Conservation (phyloP, 2,113 vertebrate species). For the Chloropsis hardwickii region DNA sequence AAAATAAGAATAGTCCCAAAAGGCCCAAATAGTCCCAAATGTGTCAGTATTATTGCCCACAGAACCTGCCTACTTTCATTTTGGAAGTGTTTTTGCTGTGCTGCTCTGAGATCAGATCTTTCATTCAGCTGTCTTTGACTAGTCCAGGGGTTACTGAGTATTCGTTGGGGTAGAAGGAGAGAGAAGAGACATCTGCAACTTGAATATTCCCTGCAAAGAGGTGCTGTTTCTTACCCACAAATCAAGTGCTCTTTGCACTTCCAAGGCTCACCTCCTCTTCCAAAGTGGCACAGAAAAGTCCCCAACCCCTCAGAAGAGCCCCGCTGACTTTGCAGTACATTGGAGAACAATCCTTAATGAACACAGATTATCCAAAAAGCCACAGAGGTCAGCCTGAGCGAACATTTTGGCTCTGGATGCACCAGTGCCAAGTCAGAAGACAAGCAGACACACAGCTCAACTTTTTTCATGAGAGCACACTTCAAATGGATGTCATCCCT, state of each 20-base stretch:
- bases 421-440: neutral
- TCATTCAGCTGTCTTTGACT: neutral
- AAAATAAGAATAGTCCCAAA: neutral
- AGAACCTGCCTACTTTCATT: neutral
- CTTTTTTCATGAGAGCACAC: neutral
- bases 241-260: neutral
- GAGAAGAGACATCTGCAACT: neutral
- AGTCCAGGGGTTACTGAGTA: rapidly evolving
- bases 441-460: neutral
- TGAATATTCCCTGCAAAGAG: neutral
- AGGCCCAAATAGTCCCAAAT: no score
- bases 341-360: neutral
- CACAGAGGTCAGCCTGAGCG: neutral
- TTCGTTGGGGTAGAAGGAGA: neutral
- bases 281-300: neutral
- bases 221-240: neutral
- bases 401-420: neutral
- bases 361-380: neutral
- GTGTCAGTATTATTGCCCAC: neutral
- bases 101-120: neutral
- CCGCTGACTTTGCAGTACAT: neutral
- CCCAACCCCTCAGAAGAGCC: neutral
- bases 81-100: neutral
- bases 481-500: neutral
- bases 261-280: neutral